A percentile compares a stretch with the other conserved stretches of the same genome.
Conservation (phyloP, 2,888 invertebrate genomes). For the Cheilosia pagana region DNA sequence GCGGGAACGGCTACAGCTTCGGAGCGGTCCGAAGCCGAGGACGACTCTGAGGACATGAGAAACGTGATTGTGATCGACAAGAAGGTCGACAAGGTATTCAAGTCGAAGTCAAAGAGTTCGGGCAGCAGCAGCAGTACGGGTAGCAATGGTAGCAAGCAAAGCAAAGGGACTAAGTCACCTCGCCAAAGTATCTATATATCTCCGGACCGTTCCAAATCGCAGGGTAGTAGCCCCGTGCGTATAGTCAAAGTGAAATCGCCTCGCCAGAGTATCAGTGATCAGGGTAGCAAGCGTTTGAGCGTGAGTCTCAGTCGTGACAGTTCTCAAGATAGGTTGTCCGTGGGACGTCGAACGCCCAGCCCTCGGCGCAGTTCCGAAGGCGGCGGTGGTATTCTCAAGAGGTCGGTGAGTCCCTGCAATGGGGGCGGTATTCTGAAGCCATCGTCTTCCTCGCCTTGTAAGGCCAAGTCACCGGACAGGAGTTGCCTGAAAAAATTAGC, state of each 20-base stretch:
- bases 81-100: conserved; percentile 83
- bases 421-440: conserved; percentile 80
- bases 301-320: conserved; percentile 82
- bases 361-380: conserved; percentile 82
- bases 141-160: conserved; percentile 76
- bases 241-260: conserved; percentile 84
- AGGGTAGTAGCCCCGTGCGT: conserved; percentile 82
- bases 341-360: conserved; percentile 81
- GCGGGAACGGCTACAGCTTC: conserved; percentile 81
- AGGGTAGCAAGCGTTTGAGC: conserved; percentile 80
- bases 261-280: conserved; percentile 85
- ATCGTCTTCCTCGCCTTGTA: conserved; percentile 81
- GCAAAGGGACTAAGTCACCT: conserved; percentile 83
- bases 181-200: conserved; percentile 86
- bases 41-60: conserved; percentile 81
- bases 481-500: conserved; percentile 82
- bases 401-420: conserved; percentile 79
- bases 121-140: conserved; percentile 75
- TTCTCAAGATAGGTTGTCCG: conserved; percentile 81
- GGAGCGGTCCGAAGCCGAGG: conserved; percentile 80
- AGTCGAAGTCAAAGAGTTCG: conserved; percentile 80
- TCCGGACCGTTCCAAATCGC: conserved; percentile 83
- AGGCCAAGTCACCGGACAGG: conserved; percentile 82
- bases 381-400: conserved; percentile 82
- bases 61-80: conserved; percentile 82